Conservation (phyloP, 2,888 invertebrate species). For the Chalcis sispes region DNA sequence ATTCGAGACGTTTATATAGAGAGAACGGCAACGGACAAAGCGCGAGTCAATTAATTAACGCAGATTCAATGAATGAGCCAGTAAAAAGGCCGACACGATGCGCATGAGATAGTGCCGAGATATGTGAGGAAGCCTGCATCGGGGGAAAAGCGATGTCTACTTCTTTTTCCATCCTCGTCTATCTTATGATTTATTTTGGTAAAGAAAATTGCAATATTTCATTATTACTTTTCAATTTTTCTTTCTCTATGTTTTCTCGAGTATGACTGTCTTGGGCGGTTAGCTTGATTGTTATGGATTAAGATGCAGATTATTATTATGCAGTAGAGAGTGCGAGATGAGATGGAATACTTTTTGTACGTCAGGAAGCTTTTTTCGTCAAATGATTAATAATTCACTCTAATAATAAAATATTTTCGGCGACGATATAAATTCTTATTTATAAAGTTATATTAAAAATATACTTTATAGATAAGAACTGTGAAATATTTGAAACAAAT, state of each 20-base stretch:
- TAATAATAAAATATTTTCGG: too few species aligned
- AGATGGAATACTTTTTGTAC: constrained; percentile 12
- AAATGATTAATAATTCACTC: too few species aligned
- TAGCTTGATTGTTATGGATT: constrained; percentile 41
- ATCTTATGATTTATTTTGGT: constrained; percentile 74
- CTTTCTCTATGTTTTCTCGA: not conserved
- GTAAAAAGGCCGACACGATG: constrained; percentile 4
- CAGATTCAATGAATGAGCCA: constrained; percentile 20
- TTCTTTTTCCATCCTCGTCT: constrained; percentile 69
- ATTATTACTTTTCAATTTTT: too few species aligned
- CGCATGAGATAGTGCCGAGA: constrained; percentile 23
- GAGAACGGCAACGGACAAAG: not conserved
- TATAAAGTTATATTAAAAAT: too few species aligned
- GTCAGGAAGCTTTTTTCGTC: not conserved
- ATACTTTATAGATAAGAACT: too few species aligned
- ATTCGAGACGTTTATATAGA: not conserved
- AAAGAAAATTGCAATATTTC: constrained; percentile 57
- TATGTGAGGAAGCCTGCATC: constrained; percentile 33
- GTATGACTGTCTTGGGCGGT: too few species aligned
- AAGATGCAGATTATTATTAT: constrained; percentile 40
- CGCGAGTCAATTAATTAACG: constrained; percentile 7
- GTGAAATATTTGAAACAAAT: too few species aligned
- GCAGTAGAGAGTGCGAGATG: not conserved
- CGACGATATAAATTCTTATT: too few species aligned
- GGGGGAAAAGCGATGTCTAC: constrained; percentile 72